A percentile compares a stretch with the other conserved stretches of the same genome.
These are phyloP conservation scores for Hypomesus transpacificus DNA, from an alignment of 2,113 vertebrate species.

Conservation along the genomic window DNA sequence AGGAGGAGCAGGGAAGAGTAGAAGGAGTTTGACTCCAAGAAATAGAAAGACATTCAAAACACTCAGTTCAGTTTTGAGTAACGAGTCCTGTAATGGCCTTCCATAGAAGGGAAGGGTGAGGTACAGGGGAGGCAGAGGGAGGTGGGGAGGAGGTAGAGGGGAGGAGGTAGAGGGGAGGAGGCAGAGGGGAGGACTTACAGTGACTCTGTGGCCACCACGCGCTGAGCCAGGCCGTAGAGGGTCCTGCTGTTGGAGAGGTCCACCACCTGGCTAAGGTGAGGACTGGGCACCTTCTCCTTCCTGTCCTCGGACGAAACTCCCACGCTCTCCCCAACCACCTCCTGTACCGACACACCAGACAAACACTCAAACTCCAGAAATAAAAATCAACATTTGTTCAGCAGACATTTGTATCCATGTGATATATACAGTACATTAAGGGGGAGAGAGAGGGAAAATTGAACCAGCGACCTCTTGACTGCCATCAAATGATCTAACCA, in stretches of 20 bases:
- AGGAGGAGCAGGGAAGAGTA: too few species aligned
- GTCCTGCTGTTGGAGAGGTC: conserved; percentile 81
- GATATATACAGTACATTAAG: too few species aligned
- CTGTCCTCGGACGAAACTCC: conserved; percentile 82
- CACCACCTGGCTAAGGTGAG: conserved; percentile 93
- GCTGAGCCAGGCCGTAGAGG: conserved; percentile 88
- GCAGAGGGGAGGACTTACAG: conserved; percentile 76
- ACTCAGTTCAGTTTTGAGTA: too few species aligned
- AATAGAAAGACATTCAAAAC: too few species aligned
- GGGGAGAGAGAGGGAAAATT: too few species aligned
- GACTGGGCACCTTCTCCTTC: conserved; percentile 95
- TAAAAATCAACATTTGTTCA: too few species aligned
- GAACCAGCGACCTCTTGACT: too few species aligned
- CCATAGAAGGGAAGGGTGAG: not conserved
- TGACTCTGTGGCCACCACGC: conserved; percentile 96
- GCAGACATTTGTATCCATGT: too few species aligned
- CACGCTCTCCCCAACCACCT: conserved; percentile 75
- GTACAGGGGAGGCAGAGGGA: not conserved
- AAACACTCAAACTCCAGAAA: not conserved
- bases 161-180: not conserved
- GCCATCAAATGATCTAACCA: too few species aligned
- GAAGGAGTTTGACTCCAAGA: too few species aligned
- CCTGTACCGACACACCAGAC: conserved; percentile 66
- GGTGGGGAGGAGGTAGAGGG: not conserved
- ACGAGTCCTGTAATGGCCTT: too few species aligned